phyloP scores from a whole-genome alignment of 1,140 invertebrate genomes.

The Drosophila subpulchrella region DNA sequence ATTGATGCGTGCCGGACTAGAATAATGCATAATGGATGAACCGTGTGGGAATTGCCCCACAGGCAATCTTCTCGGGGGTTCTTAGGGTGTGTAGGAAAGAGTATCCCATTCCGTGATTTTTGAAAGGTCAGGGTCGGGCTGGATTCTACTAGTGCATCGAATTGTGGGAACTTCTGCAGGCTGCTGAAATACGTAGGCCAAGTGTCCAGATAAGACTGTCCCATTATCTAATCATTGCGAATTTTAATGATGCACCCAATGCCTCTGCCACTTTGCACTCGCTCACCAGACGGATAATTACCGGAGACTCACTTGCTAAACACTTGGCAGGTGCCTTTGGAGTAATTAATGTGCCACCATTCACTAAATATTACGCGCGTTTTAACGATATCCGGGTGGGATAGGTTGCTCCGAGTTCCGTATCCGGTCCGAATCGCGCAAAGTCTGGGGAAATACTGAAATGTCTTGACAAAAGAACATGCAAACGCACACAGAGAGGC shows the following conservation, averaged over 20 bases:
- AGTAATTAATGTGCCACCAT: slow-evolving; percentile 4
- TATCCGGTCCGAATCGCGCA: slow-evolving; percentile 39
- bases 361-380: slow-evolving; percentile 10
- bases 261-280: not conserved
- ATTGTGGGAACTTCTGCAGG: slow-evolving; percentile 43
- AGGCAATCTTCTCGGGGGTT: not conserved
- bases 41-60: slow-evolving; percentile 25
- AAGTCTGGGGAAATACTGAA: slow-evolving; percentile 59
- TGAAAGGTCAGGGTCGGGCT: slow-evolving; percentile 10
- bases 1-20: slow-evolving; percentile 10
- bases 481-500: slow-evolving; percentile 34
- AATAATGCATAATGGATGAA: slow-evolving; percentile 25
- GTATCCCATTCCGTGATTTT: not conserved
- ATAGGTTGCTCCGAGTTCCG: not conserved
- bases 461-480: slow-evolving; percentile 31
- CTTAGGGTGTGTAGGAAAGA: not conserved
- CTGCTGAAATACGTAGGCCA: slow-evolving; percentile 5
- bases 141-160: slow-evolving; percentile 31
- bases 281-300: not conserved
- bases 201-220: slow-evolving; percentile 50
- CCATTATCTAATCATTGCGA: slow-evolving; percentile 57
- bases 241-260: slow-evolving; percentile 17
- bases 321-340: slow-evolving; percentile 40
- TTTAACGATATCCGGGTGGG: slow-evolving; percentile 9
- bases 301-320: slow-evolving; percentile 5